Percentiles rank a stretch among this genome's conserved stretches.
Conservation (phyloP, 2,888 invertebrate genomes). For the Hofmannophila pseudospretella region DNA sequence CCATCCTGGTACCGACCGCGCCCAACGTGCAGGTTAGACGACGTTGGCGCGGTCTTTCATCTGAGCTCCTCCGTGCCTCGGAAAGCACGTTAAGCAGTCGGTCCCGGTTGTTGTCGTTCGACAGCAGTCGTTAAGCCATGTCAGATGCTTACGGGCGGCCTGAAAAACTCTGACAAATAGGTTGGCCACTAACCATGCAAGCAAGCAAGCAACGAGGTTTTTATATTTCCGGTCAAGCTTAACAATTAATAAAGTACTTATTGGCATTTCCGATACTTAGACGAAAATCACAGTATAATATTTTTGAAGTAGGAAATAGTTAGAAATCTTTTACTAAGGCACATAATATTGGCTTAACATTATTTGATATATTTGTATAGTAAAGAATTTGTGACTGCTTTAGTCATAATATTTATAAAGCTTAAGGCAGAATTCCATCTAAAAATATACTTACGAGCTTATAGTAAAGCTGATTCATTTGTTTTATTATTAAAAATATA, state of each 20-base stretch:
- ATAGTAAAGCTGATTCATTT: conserved; percentile 70
- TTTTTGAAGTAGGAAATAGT: conserved; percentile 18
- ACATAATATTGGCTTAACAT: conserved; percentile 19
- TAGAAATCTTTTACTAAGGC: conserved; percentile 17
- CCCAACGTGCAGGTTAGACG: too few relatives aligned
- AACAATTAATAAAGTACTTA: conserved; percentile 13
- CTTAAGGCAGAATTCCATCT: conserved; percentile 32
- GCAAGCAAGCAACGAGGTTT: too few relatives aligned
- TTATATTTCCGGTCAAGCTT: too few relatives aligned
- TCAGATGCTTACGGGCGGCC: too few relatives aligned
- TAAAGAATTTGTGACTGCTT: conserved; percentile 28
- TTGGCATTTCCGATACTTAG: conserved; percentile 32
- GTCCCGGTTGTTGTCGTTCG: too few relatives aligned
- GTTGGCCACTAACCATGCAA: too few relatives aligned
- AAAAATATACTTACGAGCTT: conserved; percentile 68
- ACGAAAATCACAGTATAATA: conserved; percentile 50
- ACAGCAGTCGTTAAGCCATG: too few relatives aligned
- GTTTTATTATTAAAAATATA: conserved; percentile 52
- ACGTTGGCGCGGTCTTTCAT: too few relatives aligned
- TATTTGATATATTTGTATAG: conserved; percentile 21
- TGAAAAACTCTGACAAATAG: too few relatives aligned
- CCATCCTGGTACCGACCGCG: too few relatives aligned
- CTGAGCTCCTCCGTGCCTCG: too few relatives aligned
- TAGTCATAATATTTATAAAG: conserved; percentile 21
- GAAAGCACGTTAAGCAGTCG: too few relatives aligned